These are phyloP conservation scores for Misgurnus mizolepis DNA, from an alignment of 2,113 vertebrate species.

Conservation along the genomic window DNA sequence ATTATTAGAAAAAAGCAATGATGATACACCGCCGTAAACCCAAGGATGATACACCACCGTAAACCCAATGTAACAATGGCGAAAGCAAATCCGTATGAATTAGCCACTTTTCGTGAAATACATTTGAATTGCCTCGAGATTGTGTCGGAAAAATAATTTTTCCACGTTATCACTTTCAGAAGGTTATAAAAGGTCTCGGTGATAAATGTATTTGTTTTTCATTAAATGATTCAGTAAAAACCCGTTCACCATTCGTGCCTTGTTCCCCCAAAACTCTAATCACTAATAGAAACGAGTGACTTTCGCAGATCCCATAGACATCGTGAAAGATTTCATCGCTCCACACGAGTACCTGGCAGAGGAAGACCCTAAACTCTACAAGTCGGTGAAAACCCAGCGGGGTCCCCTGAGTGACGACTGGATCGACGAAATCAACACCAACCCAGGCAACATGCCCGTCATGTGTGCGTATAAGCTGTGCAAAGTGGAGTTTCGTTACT, in stretches of 20 bases:
- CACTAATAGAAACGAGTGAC: slow-evolving; percentile 1
- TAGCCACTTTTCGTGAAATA: too few species aligned
- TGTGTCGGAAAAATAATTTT: not conserved
- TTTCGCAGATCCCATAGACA: slow-evolving; percentile 64
- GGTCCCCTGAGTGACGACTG: slow-evolving; percentile 91
- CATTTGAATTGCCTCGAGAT: too few species aligned
- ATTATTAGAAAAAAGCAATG: too few species aligned
- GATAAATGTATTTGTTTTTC: not conserved
- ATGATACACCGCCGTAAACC: too few species aligned
- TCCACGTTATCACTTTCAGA: not conserved
- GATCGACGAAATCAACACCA: slow-evolving; percentile 87
- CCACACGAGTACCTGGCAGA: slow-evolving; percentile 91
- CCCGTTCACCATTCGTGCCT: not conserved
- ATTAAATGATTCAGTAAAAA: not conserved
- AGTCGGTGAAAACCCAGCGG: slow-evolving; percentile 87
- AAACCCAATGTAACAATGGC: too few species aligned
- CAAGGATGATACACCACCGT: too few species aligned
- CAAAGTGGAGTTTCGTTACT: slow-evolving; percentile 99
- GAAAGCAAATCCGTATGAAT: too few species aligned
- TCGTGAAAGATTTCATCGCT: slow-evolving; percentile 92
- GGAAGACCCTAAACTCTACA: slow-evolving; percentile 93
- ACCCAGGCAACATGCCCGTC: slow-evolving; percentile 81
- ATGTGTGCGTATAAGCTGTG: slow-evolving; percentile 99
- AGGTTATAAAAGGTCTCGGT: not conserved
- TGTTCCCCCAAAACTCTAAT: not conserved